Evolutionary conservation across 2,888 invertebrate species (phyloP).

Genomic region (Melitaea athalia): DNA sequence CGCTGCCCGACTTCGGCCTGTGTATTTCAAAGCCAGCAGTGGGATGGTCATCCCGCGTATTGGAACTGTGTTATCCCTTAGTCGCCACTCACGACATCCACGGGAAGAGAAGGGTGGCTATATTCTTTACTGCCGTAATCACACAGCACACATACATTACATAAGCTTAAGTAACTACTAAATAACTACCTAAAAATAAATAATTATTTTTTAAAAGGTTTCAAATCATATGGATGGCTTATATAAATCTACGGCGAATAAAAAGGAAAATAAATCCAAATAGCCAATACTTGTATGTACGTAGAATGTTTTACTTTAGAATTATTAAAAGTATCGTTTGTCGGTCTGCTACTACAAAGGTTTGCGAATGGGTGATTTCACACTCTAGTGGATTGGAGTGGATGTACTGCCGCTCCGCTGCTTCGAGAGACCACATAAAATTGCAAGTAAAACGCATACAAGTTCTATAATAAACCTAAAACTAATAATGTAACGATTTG

Average conservation of each 20-base stretch:
- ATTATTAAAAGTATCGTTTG: slow-evolving; percentile 51
- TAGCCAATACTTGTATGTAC: slow-evolving; percentile 16
- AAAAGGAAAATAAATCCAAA: slow-evolving; percentile 42
- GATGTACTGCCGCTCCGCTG: slow-evolving; percentile 55
- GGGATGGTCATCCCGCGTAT: no score
- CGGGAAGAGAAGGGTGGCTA: no score
- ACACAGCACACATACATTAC: no score
- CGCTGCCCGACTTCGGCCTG: no score
- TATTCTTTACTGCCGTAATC: no score
- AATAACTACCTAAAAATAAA: no score
- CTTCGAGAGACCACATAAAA: slow-evolving; percentile 67
- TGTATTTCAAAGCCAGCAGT: no score
- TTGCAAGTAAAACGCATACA: slow-evolving; percentile 45
- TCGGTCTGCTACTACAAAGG: slow-evolving; percentile 59
- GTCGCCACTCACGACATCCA: no score
- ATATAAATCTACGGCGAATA: neutral
- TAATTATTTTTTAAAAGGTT: no score
- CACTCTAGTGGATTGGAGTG: slow-evolving; percentile 63
- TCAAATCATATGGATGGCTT: no score
- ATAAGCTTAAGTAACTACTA: no score
- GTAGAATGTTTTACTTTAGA: slow-evolving; percentile 29
- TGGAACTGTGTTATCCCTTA: no score
- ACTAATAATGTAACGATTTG: slow-evolving; percentile 18
- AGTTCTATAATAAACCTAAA: slow-evolving; percentile 24
- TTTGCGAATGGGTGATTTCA: slow-evolving; percentile 68